Evolutionary conservation across 1,140 invertebrate genomes (phyloP).

Genomic region (Drosophila truncata): DNA sequence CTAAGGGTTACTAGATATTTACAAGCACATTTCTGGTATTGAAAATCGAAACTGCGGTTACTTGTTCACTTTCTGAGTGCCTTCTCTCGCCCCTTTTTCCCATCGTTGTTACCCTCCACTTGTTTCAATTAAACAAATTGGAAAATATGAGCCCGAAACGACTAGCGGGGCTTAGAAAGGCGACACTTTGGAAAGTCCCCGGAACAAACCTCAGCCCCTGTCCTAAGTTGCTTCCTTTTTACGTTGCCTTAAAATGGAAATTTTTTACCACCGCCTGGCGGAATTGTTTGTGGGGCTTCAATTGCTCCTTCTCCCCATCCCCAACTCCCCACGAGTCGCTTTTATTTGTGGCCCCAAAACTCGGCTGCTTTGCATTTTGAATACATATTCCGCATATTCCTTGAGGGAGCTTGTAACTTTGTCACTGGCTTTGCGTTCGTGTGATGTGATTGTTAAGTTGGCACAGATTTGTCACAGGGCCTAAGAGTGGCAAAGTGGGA

Average conservation of each 20-base stretch:
- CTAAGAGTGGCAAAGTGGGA: not conserved
- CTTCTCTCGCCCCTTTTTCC: slow-evolving; percentile 7
- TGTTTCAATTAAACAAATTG: slow-evolving; percentile 83
- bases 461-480: slow-evolving; percentile 67
- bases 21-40: slow-evolving; percentile 57
- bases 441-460: slow-evolving; percentile 73
- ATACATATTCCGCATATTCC: slow-evolving; percentile 49
- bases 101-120: slow-evolving; percentile 51
- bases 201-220: not conserved
- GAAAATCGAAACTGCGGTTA: slow-evolving; percentile 74
- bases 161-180: slow-evolving; percentile 58
- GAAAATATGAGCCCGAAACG: slow-evolving; percentile 71
- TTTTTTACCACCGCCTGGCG: slow-evolving; percentile 49
- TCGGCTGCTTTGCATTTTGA: slow-evolving; percentile 71
- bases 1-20: slow-evolving; percentile 17
- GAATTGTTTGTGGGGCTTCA: slow-evolving; percentile 49
- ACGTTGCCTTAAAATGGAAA: slow-evolving; percentile 58
- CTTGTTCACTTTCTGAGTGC: slow-evolving; percentile 38
- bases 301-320: slow-evolving; percentile 32
- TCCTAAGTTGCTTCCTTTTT: slow-evolving; percentile 6
- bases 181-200: slow-evolving; percentile 35
- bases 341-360: slow-evolving; percentile 68
- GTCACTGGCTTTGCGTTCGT: slow-evolving; percentile 41
- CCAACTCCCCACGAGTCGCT: slow-evolving; percentile 25
- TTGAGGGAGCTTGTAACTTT: slow-evolving; percentile 50